phyloP scores from a whole-genome alignment of 2,888 invertebrate species.

The Diaprepes abbreviatus region DNA sequence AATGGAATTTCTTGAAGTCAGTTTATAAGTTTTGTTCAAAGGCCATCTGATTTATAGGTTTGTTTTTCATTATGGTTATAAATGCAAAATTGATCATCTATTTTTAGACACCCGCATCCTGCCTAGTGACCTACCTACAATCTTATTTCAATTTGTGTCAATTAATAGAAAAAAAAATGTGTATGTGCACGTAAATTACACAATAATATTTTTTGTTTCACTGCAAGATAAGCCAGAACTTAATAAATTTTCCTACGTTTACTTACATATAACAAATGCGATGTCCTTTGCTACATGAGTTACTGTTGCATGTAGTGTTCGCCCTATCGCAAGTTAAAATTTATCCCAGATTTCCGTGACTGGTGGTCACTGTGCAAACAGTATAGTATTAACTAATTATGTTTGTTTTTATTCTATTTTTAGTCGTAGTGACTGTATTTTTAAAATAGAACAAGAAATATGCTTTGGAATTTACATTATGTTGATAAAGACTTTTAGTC shows the following conservation, averaged over 20 bases:
- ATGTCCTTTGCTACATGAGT: constrained; percentile 42
- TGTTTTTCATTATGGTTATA: too few species aligned
- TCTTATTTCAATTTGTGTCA: too few species aligned
- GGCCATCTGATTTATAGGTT: too few species aligned
- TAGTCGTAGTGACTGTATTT: not conserved
- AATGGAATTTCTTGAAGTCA: too few species aligned
- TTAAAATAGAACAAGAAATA: not conserved
- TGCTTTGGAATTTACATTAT: too few species aligned
- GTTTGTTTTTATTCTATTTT: constrained; percentile 13
- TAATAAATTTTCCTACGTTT: constrained; percentile 37
- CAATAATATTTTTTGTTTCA: constrained; percentile 21
- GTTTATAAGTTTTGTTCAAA: too few species aligned
- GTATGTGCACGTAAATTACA: not conserved
- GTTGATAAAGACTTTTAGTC: too few species aligned
- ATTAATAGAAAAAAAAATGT: too few species aligned
- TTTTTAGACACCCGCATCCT: too few species aligned
- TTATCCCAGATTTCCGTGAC: constrained; percentile 46
- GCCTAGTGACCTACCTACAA: too few species aligned
- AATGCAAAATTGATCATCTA: too few species aligned
- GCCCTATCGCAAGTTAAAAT: constrained; percentile 32
- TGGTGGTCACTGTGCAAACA: constrained; percentile 27
- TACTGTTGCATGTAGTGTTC: constrained; percentile 38
- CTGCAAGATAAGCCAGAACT: constrained; percentile 36
- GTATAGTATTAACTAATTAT: constrained; percentile 19
- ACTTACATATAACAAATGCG: constrained; percentile 32